Base-by-base conservation (phyloP, 2,888 invertebrate species). In the Clanis bilineata region DNA sequence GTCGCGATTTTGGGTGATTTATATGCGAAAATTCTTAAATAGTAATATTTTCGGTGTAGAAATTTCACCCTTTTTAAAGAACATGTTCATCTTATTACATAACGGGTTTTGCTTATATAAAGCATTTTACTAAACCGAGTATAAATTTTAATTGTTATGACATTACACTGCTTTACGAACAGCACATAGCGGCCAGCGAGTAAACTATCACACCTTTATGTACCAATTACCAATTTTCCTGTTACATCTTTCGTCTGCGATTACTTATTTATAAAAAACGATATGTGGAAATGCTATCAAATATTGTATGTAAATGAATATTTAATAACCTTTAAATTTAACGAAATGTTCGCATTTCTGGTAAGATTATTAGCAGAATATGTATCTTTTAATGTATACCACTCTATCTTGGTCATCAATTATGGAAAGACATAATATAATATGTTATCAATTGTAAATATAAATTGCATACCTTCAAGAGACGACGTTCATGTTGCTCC, bases 101-200 rank as follows among this genome's bases (percentile, higher is more conserved):
- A 41, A 22, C 25, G 47, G 47, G 38, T 38, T 60, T 10, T 51
- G 45, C 12, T 56, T 57, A 57, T 59, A 60, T 57, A 43, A 58
- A 58, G 44, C 56, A 21, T 22, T 61, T 10, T 21, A 47, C 23
- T 39, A 23, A 28, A 28, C 51, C 51, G 15, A 36, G 58, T 56
- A 44, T 54, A 28, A 55, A 15, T 36, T 59, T 59, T 21, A 56
- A 47, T 59, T 47, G 58, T 64, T 54, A 43, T 38, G 60, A 55
- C 22, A 23, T 63, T 66, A 64, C 44, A 65, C 59, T 62, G 59
- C 6, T 22, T 51, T 62, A 57, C 56, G 61, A 23, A 59, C 47
- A 41, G n/a, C 41, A 18, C 38, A 7, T 61, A 60, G 62, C 63
- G 57, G 57, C 47, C 59, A 57, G 62, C 59, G 68, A 61, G 63